Conservation (phyloP, 2,797 vertebrate species). For the Morus bassanus region DNA sequence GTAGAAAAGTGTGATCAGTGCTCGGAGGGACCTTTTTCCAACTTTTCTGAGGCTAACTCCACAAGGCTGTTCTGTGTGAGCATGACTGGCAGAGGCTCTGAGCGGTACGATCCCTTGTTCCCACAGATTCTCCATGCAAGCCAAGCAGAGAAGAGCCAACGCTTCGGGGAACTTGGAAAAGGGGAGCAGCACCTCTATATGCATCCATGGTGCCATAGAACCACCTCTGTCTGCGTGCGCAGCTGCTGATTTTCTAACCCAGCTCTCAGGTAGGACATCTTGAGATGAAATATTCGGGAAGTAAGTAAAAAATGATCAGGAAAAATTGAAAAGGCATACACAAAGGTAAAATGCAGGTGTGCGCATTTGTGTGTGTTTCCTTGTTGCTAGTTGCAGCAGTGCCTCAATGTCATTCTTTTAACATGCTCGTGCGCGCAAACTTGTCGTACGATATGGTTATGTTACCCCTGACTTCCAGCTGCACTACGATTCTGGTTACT, state of each 20-base stretch:
- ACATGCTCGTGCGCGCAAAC: neutral
- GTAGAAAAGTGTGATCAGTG: neutral
- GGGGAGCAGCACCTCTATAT: neutral
- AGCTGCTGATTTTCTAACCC: neutral
- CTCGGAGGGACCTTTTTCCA: neutral
- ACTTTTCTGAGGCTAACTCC: neutral
- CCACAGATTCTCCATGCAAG: neutral
- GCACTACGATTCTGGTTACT: neutral
- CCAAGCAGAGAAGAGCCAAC: neutral
- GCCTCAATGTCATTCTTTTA: neutral
- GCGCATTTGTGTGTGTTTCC: rapidly evolving
- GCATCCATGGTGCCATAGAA: neutral
- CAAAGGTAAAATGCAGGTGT: neutral
- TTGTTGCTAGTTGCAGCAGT: neutral
- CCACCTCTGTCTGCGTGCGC: neutral
- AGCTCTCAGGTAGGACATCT: conserved; percentile 53
- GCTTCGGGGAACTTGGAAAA: neutral
- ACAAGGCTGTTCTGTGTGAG: neutral
- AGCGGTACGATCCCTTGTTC: neutral
- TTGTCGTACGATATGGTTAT: neutral
- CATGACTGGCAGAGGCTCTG: neutral
- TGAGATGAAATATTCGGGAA: neutral
- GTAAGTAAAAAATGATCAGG: neutral
- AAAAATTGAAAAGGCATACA: neutral
- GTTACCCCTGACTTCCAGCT: neutral